Evolutionary conservation across 2,888 invertebrate species (phyloP), one percentile per base, ranked within the genome.

Genomic region (Nymphalis polychloros): DNA sequence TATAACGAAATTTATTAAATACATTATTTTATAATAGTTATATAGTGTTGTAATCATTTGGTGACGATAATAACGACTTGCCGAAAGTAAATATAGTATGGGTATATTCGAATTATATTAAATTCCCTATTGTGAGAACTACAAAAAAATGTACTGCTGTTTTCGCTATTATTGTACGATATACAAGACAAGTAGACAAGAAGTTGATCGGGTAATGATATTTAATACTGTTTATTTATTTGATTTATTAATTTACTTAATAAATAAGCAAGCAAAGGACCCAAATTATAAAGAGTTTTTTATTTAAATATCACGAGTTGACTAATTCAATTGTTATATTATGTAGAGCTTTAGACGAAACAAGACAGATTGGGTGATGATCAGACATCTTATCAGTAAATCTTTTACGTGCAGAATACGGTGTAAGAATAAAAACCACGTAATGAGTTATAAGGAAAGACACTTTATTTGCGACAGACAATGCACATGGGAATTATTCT

Each of bases 331-430:
- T 57, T 57, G 60, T 66, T 55, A n/a, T 50, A 55, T 49, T 49
- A 57, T 63, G 41, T 63, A 63, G 47, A 61, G 35, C 60, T 67
- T 55, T 48, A 55, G 47, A n/a, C 53, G 52, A 63, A 59, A 49
- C 53, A 64, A 64, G 63, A 67, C 64, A 70, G 63, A 27, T 63
- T 67, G 16, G 60, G 55, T 64, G 41, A 7, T n/a, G 60, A 59
- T 48, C 47, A 52, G 62, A 59, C 52, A 66, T 69, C 59, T 60
- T 67, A 63, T 69, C 66, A 60, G 53, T 67, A 66, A 60, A 63
- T 69, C 63, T 63, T 63, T 53, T 46, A 67, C 66, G 69, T 63
- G 41, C 60, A 41, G 52, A n/a, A 52, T 20, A 69, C 69, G 63
- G 8, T 46, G 63, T 66, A 19, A n/a, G 69, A 69, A 69, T 67